A percentile compares a stretch with the other conserved stretches of the same genome.
phyloP scores from a whole-genome alignment of 2,888 invertebrate species.

The Dexiosoma caninum region DNA sequence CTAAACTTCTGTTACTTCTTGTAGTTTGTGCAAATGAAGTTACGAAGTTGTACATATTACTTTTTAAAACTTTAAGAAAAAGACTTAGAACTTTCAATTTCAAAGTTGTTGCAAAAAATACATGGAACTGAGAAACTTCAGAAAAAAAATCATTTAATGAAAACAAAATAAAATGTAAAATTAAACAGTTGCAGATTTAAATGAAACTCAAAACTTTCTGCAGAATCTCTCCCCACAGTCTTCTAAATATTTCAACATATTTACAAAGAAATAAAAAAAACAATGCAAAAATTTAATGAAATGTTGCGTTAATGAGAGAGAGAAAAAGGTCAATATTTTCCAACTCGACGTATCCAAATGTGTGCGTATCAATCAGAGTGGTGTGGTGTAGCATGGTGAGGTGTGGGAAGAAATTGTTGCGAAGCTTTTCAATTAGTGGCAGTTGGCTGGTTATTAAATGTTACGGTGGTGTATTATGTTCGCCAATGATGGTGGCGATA shows the following conservation, averaged over 20 bases:
- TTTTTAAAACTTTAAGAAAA: neutral
- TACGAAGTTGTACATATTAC: neutral
- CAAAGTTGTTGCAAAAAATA: neutral
- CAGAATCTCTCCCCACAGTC: neutral
- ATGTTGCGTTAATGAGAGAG: neutral
- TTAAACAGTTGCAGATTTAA: neutral
- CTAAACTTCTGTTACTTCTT: neutral
- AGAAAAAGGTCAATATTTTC: neutral
- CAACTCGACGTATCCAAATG: neutral
- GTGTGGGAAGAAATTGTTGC: neutral
- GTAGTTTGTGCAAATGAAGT: neutral
- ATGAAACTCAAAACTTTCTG: constrained; percentile 1
- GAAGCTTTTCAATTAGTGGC: constrained; percentile 30
- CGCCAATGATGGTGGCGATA: constrained; percentile 31
- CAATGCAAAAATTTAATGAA: constrained; percentile 15
- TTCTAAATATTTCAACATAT: neutral
- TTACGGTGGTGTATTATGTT: constrained; percentile 49
- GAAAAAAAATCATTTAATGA: too few species aligned
- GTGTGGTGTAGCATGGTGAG: too few species aligned
- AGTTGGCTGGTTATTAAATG: constrained; percentile 53
- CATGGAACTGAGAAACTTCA: too few species aligned
- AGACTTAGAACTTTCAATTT: neutral
- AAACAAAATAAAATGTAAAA: neutral
- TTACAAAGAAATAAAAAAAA: neutral
- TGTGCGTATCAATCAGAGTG: neutral